Percentiles rank a stretch among this genome's conserved stretches.
Evolutionary conservation across 2,797 vertebrate genomes (phyloP).

Genomic region (Malacoctenus gilli): DNA sequence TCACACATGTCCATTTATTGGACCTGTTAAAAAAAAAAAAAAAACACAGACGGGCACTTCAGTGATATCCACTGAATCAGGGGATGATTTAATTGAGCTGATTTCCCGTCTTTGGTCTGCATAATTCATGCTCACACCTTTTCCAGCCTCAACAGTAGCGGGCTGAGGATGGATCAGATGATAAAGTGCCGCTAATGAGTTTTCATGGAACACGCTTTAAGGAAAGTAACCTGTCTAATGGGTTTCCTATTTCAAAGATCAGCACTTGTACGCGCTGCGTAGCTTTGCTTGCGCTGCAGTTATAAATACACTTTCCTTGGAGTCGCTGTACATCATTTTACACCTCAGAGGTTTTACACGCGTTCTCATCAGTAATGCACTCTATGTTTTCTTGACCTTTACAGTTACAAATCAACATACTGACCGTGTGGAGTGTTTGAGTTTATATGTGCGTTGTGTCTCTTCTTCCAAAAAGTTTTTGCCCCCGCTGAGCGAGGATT

Average conservation of each 20-base stretch:
- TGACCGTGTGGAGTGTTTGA: too few species aligned
- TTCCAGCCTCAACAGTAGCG: conserved; percentile 24
- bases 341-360: not conserved
- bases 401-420: too few species aligned
- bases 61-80: conserved; percentile 22
- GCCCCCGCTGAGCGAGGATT: not conserved
- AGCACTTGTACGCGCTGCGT: too few species aligned
- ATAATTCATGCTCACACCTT: conserved; percentile 55
- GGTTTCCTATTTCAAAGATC: conserved; percentile 33
- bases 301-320: conserved; percentile 18
- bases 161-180: conserved; percentile 43
- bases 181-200: conserved; percentile 55
- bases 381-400: too few species aligned
- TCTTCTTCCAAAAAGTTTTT: too few species aligned
- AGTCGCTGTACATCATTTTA: not conserved
- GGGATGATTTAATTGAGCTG: conserved; percentile 32
- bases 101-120: conserved; percentile 47
- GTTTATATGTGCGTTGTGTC: too few species aligned
- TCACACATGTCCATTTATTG: not conserved
- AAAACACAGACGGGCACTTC: conserved; percentile 14
- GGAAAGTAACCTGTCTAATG: conserved; percentile 33
- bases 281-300: not conserved
- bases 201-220: conserved; percentile 47
- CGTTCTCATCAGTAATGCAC: not conserved
- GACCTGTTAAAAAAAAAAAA: too few species aligned